These are phyloP conservation scores for Pyxicephalus adspersus DNA, from an alignment of 2,113 vertebrate genomes.

Conservation along the genomic window DNA sequence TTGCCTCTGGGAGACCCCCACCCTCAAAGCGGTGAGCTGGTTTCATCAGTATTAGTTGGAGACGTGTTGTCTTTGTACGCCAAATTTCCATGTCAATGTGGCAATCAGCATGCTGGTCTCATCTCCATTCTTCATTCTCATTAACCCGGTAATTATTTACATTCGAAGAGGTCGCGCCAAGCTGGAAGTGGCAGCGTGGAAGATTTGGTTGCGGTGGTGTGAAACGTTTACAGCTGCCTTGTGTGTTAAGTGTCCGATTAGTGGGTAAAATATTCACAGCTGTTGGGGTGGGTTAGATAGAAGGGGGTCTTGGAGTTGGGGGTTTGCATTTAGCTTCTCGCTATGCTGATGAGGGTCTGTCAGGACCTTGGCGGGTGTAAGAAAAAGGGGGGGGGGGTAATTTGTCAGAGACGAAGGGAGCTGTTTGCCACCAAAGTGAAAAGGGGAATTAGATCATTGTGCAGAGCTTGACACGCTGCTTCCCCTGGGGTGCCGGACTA, in stretches of 20 bases:
- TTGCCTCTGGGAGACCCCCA: too few relatives aligned
- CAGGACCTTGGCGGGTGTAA: conserved; percentile 49
- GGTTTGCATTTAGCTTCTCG: conserved; percentile 59
- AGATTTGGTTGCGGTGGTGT: not conserved
- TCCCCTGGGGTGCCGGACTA: conserved; percentile 39
- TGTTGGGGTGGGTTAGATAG: not conserved
- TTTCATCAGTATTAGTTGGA: too few relatives aligned
- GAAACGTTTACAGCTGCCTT: not conserved
- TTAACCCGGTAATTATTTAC: not conserved
- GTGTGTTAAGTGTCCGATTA: conserved; percentile 5
- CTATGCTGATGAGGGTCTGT: conserved; percentile 56
- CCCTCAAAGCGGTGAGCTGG: too few relatives aligned
- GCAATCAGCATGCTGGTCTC: conserved; percentile 12
- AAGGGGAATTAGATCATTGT: conserved; percentile 53
- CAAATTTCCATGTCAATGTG: conserved; percentile 27
- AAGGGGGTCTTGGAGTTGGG: conserved; percentile 8
- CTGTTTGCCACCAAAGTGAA: conserved; percentile 44
- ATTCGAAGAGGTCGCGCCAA: not conserved
- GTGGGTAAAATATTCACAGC: conserved; percentile 8
- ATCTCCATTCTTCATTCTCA: not conserved
- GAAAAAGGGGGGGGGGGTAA: conserved; percentile 57
- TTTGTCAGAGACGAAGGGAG: conserved; percentile 57
- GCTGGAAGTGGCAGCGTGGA: not conserved
- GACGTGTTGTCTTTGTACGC: too few relatives aligned
- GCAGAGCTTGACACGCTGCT: conserved; percentile 39